A percentile compares a stretch with the other conserved stretches of the same genome.
Conservation (phyloP, 2,888 invertebrate species). For the Philonicus albiceps region DNA sequence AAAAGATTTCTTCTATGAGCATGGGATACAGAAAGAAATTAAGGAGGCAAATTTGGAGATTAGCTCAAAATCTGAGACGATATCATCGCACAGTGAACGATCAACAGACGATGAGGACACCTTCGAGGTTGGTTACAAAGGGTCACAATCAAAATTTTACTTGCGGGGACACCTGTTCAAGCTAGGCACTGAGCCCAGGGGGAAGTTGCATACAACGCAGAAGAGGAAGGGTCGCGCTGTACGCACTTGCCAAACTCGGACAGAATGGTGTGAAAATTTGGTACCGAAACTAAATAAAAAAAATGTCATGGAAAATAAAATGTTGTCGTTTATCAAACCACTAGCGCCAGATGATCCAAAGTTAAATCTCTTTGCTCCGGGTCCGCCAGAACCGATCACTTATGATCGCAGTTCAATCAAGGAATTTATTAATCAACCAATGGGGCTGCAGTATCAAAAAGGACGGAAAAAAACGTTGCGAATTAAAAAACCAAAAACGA, state of each 20-base stretch:
- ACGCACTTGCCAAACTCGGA: slow-evolving; percentile 57
- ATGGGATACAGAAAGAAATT: slow-evolving; percentile 48
- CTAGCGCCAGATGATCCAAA: slow-evolving; percentile 56
- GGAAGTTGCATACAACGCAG: slow-evolving; percentile 55
- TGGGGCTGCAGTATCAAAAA: slow-evolving; percentile 56
- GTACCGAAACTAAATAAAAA: slow-evolving; percentile 55
- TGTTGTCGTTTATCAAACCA: slow-evolving; percentile 52
- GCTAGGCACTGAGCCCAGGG: slow-evolving; percentile 56
- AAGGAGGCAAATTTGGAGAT: background rate
- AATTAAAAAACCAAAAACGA: slow-evolving; percentile 55
- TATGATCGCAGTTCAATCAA: slow-evolving; percentile 50
- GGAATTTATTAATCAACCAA: slow-evolving; percentile 52
- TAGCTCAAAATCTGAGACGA: slow-evolving; percentile 41
- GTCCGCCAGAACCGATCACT: slow-evolving; percentile 47
- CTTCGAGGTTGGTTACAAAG: slow-evolving; percentile 54
- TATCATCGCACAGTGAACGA: slow-evolving; percentile 53
- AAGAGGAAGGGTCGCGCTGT: slow-evolving; percentile 52
- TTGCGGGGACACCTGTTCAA: slow-evolving; percentile 60
- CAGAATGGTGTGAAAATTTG: slow-evolving; percentile 59
- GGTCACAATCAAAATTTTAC: slow-evolving; percentile 52
- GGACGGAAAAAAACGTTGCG: slow-evolving; percentile 53
- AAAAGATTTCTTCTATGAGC: slow-evolving; percentile 52
- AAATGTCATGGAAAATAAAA: slow-evolving; percentile 54
- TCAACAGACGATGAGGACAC: slow-evolving; percentile 60
- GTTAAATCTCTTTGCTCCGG: slow-evolving; percentile 55